These are phyloP conservation scores for Erythrocebus patas DNA, from an alignment of 2,113 vertebrate species.

Conservation along the genomic window DNA sequence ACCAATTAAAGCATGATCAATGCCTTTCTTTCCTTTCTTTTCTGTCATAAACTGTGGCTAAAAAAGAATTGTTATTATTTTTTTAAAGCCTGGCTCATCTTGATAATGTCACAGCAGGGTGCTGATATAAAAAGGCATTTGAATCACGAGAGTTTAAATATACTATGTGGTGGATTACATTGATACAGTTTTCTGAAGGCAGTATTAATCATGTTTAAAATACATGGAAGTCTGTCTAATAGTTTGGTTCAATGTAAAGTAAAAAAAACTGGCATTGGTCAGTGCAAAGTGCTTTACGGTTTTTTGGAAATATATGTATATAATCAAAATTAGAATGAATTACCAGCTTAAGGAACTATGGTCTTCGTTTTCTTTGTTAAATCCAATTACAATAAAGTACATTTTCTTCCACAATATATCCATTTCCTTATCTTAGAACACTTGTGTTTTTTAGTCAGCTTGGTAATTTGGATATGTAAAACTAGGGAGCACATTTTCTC, in stretches of 20 bases:
- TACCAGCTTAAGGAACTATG: background rate
- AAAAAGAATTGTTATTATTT: slow-evolving; percentile 75
- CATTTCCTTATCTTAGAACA: background rate
- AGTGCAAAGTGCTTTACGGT: background rate
- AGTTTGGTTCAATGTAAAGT: background rate
- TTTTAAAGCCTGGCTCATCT: slow-evolving; percentile 64
- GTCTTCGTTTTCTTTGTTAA: background rate
- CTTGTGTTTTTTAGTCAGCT: background rate
- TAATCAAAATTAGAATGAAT: background rate
- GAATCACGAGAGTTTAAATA: background rate
- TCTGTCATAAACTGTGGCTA: slow-evolving; percentile 73
- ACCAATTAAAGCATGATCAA: slow-evolving; percentile 80
- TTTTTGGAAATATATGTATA: background rate
- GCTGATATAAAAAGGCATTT: background rate
- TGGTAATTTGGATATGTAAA: slow-evolving; percentile 31
- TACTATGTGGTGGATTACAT: background rate
- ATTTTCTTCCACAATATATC: background rate
- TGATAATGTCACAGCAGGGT: slow-evolving; percentile 20
- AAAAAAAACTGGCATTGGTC: background rate
- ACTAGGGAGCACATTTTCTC: background rate
- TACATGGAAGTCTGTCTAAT: background rate
- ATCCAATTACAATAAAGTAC: background rate
- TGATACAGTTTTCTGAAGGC: slow-evolving; percentile 34
- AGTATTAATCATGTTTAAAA: slow-evolving; percentile 61
- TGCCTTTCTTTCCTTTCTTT: slow-evolving; percentile 67